Evolutionary conservation across 1,140 invertebrate species (phyloP), one percentile per base, ranked within the genome.

Genomic region (Sitophilus oryzae): DNA sequence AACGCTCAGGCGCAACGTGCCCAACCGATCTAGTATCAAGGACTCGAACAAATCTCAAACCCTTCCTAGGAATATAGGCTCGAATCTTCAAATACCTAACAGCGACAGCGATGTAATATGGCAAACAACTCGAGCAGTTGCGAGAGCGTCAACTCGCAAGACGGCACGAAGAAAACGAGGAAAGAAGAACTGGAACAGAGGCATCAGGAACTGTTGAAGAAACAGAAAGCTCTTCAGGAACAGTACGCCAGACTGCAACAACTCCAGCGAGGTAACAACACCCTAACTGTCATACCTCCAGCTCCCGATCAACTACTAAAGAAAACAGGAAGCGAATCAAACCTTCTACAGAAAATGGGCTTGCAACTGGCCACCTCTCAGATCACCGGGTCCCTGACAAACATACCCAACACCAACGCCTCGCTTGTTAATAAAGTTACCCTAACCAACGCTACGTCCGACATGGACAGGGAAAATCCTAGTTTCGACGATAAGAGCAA

Each of bases 241-340:
- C 91, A 94, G 63, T 94, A 92, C 70, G 85, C 86, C 0, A 77
- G 90, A 9, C 69, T 93, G 25, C 91, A 93, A 63, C 86, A 88
- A 71, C 78, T 93, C 18, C 89, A 91, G 63, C 79, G 89, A 37
- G 83, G 84, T 36, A 82, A 84, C 9, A 80, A 84, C 1, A 79
- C 81, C 0, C 68, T 81, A 40, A 66, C 76, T 9, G 72, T 76
- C 8, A 69, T 77, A 23, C 81, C 81, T 42, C 78, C 80, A 15
- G 74, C 78, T 15, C 77, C 80, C 11, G 78, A 81, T 36, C 78
- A 79, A 58, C 78, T 79, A 48, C 71, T 92, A 3, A 92, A 93
- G 70, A 91, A 91, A 67, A 91, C 88, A 0, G 89, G 89, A n/a
- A 90, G 86, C 61, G 90, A 93, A 67, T 88, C 88, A 18, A 93